Conservation (phyloP, 64 coral and sea anemone genomes). For the Montipora foliosa region DNA sequence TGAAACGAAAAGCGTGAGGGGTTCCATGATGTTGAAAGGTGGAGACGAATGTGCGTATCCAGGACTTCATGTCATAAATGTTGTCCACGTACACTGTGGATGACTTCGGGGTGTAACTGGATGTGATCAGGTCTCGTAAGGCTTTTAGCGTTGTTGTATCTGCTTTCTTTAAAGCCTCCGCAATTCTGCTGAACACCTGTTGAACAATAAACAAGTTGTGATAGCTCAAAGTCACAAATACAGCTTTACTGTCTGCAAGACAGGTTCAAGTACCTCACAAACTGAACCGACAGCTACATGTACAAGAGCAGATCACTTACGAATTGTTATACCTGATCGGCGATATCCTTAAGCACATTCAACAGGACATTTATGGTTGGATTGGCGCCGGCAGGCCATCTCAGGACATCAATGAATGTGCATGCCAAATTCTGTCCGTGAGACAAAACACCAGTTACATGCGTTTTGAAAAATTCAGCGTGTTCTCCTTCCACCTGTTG, state of each 20-base stretch:
- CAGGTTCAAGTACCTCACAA: too few relatives aligned
- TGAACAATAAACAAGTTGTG: not conserved
- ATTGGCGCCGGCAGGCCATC: slow-evolving; percentile 49
- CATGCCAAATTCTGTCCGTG: slow-evolving; percentile 34
- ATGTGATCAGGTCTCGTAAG: not conserved
- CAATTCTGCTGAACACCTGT: slow-evolving; percentile 70
- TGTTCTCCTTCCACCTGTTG: slow-evolving; percentile 48
- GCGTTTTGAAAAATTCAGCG: slow-evolving; percentile 4
- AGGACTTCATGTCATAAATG: slow-evolving; percentile 64
- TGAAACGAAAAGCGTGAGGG: slow-evolving; percentile 44
- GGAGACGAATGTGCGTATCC: slow-evolving; percentile 41
- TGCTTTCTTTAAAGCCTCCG: slow-evolving; percentile 6
- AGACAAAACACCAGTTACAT: not conserved
- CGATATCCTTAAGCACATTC: not conserved
- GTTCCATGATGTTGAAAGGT: slow-evolving; percentile 50
- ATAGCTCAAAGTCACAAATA: not conserved
- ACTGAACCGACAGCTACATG: too few relatives aligned
- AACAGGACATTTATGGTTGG: slow-evolving; percentile 28
- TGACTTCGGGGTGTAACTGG: slow-evolving; percentile 19
- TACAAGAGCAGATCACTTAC: not conserved
- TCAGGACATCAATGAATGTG: slow-evolving; percentile 32
- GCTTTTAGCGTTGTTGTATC: slow-evolving; percentile 42
- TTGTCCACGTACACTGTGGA: slow-evolving; percentile 44
- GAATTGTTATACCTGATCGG: not conserved
- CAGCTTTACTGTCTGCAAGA: not conserved